Evolutionary conservation across 2,888 invertebrate genomes (phyloP), one percentile per base, ranked within the genome.

Genomic region (Acanthosepion lycidas): DNA sequence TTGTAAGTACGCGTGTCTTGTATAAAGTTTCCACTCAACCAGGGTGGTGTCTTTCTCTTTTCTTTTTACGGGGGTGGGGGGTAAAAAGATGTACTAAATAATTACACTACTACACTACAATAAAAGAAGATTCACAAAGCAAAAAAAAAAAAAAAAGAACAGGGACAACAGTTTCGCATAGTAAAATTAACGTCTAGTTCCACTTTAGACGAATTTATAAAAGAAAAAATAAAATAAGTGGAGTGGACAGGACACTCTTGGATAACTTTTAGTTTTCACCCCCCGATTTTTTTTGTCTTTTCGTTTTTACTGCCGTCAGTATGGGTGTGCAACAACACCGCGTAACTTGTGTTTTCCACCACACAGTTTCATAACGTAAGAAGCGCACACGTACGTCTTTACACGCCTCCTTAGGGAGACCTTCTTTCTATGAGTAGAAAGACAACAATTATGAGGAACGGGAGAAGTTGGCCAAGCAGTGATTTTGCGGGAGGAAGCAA

Each of bases 1-100:
- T 78, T n/a, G 15, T n/a, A n/a, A 12, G 78, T 78, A 78, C 78
- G 78, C 78, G 78, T 78, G 78, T 78, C 78, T 78, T 78, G 78
- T n/a, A 78, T 78, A 78, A 78, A 78, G 78, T 78, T 78, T 78
- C 78, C 78, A 78, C n/a, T 78, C 64, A 64, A 64, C 64, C 64
- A 78, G 78, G 78, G 78, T 78, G 78, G 78, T n/a, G 78, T 78
- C 78, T n/a, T 33, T 78, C 78, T 78, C 78, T 12, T n/a, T 15
- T 78, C n/a, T 78, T 78, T n/a, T n/a, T 78, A 5, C 59, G 5
- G n/a, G 78, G 78, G n/a, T n/a, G n/a, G n/a, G n/a, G n/a, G 78
- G n/a, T 8, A n/a, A 12, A 78, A n/a, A 78, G 20, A 59, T 20
- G 20, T n/a, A 78, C 78, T n/a, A n/a, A 78, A 78, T 78, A n/a